phyloP scores from a whole-genome alignment of 2,888 invertebrate genomes.

The Pseudococcus viburni region DNA sequence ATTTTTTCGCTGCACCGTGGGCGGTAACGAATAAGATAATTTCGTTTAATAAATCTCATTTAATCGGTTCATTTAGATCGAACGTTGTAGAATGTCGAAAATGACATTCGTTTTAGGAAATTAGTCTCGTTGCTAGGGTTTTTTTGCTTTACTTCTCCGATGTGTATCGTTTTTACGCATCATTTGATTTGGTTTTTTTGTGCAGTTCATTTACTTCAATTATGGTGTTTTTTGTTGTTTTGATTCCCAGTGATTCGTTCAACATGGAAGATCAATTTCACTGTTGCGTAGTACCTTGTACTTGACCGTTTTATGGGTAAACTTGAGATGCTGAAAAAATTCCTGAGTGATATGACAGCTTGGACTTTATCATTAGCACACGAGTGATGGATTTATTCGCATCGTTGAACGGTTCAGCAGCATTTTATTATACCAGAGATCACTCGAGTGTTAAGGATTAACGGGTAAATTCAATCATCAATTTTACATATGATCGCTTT shows the following conservation, averaged over 20 bases:
- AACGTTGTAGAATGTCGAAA: slow-evolving; percentile 38
- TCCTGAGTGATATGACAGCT: not conserved
- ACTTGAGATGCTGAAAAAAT: not conserved
- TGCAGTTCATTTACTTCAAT: slow-evolving; percentile 46
- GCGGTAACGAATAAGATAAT: slow-evolving; percentile 24
- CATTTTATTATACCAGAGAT: not conserved
- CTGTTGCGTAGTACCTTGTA: slow-evolving; percentile 29
- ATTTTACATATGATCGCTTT: slow-evolving; percentile 44
- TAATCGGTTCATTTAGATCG: slow-evolving; percentile 42
- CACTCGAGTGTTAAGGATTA: slow-evolving; percentile 8
- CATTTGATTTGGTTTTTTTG: slow-evolving; percentile 11
- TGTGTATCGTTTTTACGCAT: slow-evolving; percentile 34
- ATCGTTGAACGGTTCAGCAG: not conserved
- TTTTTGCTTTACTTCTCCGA: not conserved
- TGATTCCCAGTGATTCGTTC: slow-evolving; percentile 29
- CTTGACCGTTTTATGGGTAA: not conserved
- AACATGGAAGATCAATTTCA: not conserved
- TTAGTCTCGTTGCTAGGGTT: slow-evolving; percentile 8
- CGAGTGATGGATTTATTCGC: not conserved
- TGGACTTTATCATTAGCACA: slow-evolving; percentile 20
- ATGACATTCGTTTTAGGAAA: slow-evolving; percentile 55
- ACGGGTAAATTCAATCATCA: slow-evolving; percentile 40
- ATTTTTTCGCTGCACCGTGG: not conserved
- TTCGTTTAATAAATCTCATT: slow-evolving; percentile 28
- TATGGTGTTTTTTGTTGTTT: slow-evolving; percentile 37